phyloP scores from a whole-genome alignment of 2,113 vertebrate species.

The Lota lota region DNA sequence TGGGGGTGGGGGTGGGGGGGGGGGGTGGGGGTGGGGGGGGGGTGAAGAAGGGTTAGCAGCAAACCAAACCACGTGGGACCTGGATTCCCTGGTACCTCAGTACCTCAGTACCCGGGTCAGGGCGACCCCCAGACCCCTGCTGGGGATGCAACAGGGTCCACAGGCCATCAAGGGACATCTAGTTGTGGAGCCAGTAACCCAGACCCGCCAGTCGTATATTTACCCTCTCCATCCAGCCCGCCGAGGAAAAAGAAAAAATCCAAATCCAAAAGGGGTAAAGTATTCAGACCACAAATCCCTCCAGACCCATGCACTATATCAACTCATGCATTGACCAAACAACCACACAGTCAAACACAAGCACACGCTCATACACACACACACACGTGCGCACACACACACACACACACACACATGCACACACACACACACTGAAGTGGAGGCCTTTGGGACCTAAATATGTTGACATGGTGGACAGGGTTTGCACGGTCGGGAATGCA shows the following conservation, averaged over 20 bases:
- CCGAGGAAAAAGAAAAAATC: conserved; percentile 18
- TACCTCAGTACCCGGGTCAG: conserved; percentile 61
- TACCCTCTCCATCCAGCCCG: conserved; percentile 18
- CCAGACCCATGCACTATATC: conserved; percentile 13
- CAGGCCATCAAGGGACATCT: conserved; percentile 59
- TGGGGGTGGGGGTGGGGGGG: too few species aligned
- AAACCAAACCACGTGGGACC: conserved; percentile 9
- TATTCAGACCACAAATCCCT: conserved; percentile 40
- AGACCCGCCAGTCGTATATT: conserved; percentile 16
- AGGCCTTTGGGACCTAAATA: conserved; percentile 1
- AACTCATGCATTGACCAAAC: conserved; percentile 2
- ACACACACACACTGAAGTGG: too few species aligned
- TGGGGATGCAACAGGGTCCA: conserved; percentile 53
- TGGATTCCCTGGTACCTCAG: not conserved
- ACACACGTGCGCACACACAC: too few species aligned
- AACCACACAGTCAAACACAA: conserved; percentile 15
- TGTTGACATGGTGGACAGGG: conserved; percentile 2
- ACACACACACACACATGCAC: too few species aligned
- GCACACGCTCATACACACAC: conserved; percentile 7
- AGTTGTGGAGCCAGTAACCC: conserved; percentile 39
- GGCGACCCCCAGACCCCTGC: conserved; percentile 43
- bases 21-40: conserved; percentile 19
- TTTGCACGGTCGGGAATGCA: not conserved
- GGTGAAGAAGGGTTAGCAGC: conserved; percentile 15
- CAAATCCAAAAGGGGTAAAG: conserved; percentile 36